Evolutionary conservation across 2,113 vertebrate species (phyloP), one percentile per base, ranked within the genome.

Genomic region (Protobothrops flavoviridis): DNA sequence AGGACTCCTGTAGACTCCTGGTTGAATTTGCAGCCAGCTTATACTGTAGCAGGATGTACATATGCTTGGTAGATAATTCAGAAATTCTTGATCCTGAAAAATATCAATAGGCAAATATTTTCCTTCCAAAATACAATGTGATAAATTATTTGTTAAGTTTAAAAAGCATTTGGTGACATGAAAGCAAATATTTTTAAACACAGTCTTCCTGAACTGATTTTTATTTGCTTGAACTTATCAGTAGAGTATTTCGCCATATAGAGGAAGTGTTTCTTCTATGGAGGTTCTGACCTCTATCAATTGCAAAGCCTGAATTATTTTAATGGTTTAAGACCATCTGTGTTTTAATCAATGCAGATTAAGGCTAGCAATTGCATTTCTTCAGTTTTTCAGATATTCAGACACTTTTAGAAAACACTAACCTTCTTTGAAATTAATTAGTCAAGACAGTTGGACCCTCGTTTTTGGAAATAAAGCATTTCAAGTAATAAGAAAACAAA

Each of bases 321-420:
- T 56, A 93, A 92, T 13, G 50, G 88, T 26, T 6, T 92, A 91
- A 94, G 94, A 93, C 74, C 87, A 95, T 87, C 87, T 92, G 57
- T 56, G 56, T 17, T 93, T 91, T 90, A 95, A 94, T 85, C 88
- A 94, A 92, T 90, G 81, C 43, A 15, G 69, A 90, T 93, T 91
- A 92, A 96, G 91, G 69, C 89, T 91, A 94, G 29, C 21, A 69
- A 4, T 33, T 1, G 3, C 90, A 94, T 89, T 94, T n/a, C 24
- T 95, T 94, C 91, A 85, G 26, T 64, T 91, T 64, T 86, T 2
- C 3, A 8, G 3, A 23, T 39, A 64, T 89, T 29, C n/a, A 90
- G 87, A 85, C 23, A 93, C 39, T 89, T 93, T 95, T 91, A 55
- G 92, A 93, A 57, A 21, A 92, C 56, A 69, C 93, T 39, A 88